These are phyloP conservation scores for Cepaea hortensis DNA, from an alignment of 2,888 invertebrate genomes.

Conservation along the genomic window DNA sequence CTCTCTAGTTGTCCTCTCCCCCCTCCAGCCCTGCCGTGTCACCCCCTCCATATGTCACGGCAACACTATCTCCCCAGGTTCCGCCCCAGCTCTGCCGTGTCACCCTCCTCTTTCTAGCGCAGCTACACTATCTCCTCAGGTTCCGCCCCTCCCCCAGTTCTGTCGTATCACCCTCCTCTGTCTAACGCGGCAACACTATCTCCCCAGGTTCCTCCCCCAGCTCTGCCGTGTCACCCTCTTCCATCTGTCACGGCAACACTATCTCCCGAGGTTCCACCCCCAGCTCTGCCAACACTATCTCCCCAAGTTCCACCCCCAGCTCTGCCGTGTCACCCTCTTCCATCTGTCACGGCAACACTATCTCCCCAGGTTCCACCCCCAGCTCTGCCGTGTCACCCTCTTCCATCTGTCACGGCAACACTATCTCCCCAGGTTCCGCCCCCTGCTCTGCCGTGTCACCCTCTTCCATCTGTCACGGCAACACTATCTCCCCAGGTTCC, in stretches of 20 bases:
- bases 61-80: background rate
- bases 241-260: background rate
- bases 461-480: background rate
- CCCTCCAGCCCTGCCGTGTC: constrained; percentile 27
- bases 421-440: no score
- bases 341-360: background rate
- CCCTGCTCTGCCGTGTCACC: no score
- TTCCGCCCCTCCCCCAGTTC: background rate
- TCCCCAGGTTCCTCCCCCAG: background rate
- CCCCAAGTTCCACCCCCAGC: constrained; percentile 23
- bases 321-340: constrained; percentile 5
- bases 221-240: background rate
- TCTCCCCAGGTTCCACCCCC: constrained; percentile 24
- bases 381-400: constrained; percentile 15
- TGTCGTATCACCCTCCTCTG: background rate
- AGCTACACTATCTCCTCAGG: background rate
- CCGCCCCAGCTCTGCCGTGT: no score
- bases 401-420: background rate
- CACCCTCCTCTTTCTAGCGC: background rate
- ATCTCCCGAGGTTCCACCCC: constrained; percentile 19
- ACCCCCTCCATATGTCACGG: background rate
- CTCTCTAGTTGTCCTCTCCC: constrained; percentile 6
- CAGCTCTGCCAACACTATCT: constrained; percentile 7
- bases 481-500: background rate
- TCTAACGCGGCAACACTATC: no score